Base-by-base conservation (phyloP, 2,888 invertebrate species). In the Hypselothyrea guttata region DNA sequence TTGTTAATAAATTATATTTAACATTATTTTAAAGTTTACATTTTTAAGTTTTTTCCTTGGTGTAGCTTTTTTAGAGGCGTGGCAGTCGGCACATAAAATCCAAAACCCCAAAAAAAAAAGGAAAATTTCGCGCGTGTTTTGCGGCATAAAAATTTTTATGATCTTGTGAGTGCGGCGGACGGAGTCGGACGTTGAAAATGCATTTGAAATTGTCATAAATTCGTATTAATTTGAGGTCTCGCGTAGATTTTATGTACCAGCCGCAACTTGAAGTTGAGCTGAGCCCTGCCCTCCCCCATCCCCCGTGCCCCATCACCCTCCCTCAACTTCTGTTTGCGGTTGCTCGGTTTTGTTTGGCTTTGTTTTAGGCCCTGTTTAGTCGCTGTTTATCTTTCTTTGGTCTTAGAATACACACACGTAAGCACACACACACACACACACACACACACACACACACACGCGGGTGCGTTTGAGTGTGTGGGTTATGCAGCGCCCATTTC, bases 181-280 rank as follows among this genome's bases (percentile, higher is more conserved):
- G 15, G 31, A 2, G 3, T 18, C 11, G 38, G 22, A 67, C 54
- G 55, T 55, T 74, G 58, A 62, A 75, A 73, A 73, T 73, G 72
- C 72, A 73, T 73, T 73, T 75, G 71, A 75, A 73, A 73, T 71
- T 75, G 72, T 73, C 72, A 73, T 73, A 73, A 73, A 73, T 74
- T 76, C 74, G 73, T 76, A 74, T 74, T 74, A 76, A 74, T 76
- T 76, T 74, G 65, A 72, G 61, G 56, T 56, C 47, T 42, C 47
- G 66, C 71, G 52, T 75, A 67, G 72, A 59, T 75, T 75, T 73
- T 71, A 75, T 73, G 45, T 74, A 41, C 33, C 35, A 35, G 9
- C 30, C 48, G 44, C 46, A 58, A 64, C 51, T 66, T 22, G 22
- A 22, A 22, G 22, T 66, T 52, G 45, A 15, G 40, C 31, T 4